These are phyloP conservation scores for Emberiza fucata DNA, from an alignment of 2,113 vertebrate genomes.

Conservation along the genomic window DNA sequence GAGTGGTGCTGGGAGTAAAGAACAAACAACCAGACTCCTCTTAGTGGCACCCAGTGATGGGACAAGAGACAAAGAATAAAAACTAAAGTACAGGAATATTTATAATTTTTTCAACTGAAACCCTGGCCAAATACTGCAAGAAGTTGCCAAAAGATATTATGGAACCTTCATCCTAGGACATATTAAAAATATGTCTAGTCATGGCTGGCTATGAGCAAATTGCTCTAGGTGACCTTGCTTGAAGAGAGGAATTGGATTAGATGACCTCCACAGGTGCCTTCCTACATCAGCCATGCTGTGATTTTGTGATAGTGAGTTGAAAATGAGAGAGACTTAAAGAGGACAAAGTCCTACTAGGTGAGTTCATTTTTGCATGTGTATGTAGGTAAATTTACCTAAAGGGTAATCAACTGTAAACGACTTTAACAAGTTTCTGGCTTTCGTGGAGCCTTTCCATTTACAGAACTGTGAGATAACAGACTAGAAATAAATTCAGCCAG, in stretches of 20 bases:
- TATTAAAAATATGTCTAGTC: neutral
- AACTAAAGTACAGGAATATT: neutral
- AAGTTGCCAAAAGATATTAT: neutral
- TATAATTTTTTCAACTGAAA: neutral
- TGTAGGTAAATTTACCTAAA: neutral
- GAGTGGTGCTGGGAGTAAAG: neutral
- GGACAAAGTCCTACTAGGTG: neutral
- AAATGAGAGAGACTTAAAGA: neutral
- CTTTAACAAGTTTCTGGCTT: neutral
- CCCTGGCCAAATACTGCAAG: neutral
- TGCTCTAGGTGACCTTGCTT: neutral
- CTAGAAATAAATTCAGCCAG: neutral
- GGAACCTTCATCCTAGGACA: accelerated
- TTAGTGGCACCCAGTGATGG: neutral
- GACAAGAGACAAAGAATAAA: neutral
- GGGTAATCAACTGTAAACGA: neutral
- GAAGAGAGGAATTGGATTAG: neutral
- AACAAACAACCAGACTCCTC: neutral
- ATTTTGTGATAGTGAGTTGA: neutral
- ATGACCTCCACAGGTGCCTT: neutral
- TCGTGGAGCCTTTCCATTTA: neutral
- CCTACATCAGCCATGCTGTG: neutral
- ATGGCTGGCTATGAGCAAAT: accelerated
- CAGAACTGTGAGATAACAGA: neutral
- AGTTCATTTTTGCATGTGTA: neutral